These are phyloP conservation scores for Megalopta genalis DNA, from an alignment of 1,140 invertebrate species.

Conservation along the genomic window DNA sequence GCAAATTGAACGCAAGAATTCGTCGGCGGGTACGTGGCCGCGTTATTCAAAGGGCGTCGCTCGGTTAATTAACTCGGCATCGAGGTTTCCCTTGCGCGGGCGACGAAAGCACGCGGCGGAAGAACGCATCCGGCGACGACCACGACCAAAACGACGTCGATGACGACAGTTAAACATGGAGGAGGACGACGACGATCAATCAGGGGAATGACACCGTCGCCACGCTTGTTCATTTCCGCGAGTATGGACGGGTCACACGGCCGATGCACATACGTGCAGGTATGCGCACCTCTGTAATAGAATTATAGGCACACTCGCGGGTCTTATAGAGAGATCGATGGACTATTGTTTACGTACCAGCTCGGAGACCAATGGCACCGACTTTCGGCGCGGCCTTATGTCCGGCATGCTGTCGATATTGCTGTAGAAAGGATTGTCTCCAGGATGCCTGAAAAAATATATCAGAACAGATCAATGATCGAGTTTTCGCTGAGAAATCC, in stretches of 20 bases:
- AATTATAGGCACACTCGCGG: constrained; percentile 37
- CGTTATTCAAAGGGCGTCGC: neutral
- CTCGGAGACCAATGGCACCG: constrained; percentile 98
- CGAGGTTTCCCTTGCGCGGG: neutral
- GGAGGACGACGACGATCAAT: constrained; percentile 41
- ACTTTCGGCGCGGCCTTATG: constrained; percentile 96
- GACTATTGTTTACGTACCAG: constrained; percentile 89
- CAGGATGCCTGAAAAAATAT: constrained; percentile 87
- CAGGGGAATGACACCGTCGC: constrained; percentile 55
- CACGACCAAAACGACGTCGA: constrained; percentile 29
- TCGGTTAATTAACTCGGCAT: constrained; percentile 6
- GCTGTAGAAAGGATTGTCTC: constrained; percentile 99
- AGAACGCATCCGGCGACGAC: constrained; percentile 6
- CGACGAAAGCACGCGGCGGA: neutral
- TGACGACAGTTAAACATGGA: constrained; percentile 33
- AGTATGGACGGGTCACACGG: constrained; percentile 59
- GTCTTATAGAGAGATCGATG: constrained; percentile 28
- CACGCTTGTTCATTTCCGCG: constrained; percentile 68
- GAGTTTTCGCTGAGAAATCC: neutral
- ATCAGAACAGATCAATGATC: neutral
- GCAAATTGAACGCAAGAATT: neutral
- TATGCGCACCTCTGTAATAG: constrained; percentile 50
- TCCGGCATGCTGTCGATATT: constrained; percentile 99
- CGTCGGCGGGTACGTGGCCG: too few species aligned
- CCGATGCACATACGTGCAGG: constrained; percentile 56